phyloP scores from a whole-genome alignment of 2,113 vertebrate species.

The Aramus guarauna region DNA sequence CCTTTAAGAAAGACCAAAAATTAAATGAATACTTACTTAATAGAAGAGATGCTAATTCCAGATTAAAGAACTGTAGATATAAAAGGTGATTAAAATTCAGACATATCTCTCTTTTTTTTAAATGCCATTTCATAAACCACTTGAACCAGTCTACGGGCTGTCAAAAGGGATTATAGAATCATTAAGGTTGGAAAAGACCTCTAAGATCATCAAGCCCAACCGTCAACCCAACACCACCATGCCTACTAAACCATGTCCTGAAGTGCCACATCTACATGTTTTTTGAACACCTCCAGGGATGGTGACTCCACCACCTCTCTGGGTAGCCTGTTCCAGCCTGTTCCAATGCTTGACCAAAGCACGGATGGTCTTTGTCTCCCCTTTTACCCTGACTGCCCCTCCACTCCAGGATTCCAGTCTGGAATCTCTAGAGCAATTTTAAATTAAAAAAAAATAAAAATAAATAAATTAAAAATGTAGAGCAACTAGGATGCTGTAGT shows the following conservation, averaged over 20 bases:
- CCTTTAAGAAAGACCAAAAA: not conserved
- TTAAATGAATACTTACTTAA: not conserved
- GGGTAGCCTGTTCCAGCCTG: too few relatives aligned
- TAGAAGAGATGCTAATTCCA: not conserved
- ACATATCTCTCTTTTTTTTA: not conserved
- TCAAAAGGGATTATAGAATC: not conserved
- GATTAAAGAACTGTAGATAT: not conserved
- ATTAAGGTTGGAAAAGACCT: too few relatives aligned
- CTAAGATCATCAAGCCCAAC: too few relatives aligned
- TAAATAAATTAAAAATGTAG: too few relatives aligned
- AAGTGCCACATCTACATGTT: too few relatives aligned
- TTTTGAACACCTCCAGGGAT: too few relatives aligned
- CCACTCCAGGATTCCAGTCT: not conserved
- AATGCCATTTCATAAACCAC: not conserved
- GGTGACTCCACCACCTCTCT: too few relatives aligned
- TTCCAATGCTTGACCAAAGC: too few relatives aligned
- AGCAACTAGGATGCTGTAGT: not conserved
- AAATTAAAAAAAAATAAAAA: not conserved
- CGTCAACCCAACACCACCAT: too few relatives aligned
- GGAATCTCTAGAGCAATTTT: not conserved
- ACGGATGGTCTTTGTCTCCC: not conserved
- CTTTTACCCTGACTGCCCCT: not conserved
- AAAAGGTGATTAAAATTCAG: not conserved
- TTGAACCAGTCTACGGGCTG: rapidly evolving
- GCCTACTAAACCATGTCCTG: too few relatives aligned